phyloP scores from a whole-genome alignment of 2,888 invertebrate genomes.

The Lutraria lutraria region DNA sequence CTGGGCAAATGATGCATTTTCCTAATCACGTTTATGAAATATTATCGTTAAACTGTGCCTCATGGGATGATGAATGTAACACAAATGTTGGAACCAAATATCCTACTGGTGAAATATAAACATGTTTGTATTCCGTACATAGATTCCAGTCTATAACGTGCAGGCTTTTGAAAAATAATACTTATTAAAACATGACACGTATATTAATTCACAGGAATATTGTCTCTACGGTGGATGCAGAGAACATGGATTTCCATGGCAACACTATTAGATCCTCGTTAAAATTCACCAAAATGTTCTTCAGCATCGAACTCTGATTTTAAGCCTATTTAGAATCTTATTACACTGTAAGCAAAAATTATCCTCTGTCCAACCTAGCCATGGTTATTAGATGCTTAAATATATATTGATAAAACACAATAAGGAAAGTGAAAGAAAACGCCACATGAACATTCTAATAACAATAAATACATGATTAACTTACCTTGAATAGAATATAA shows the following conservation, averaged over 20 bases:
- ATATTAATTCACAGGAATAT: conserved; percentile 8
- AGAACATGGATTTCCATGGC: background rate
- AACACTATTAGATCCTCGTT: background rate
- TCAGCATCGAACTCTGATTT: background rate
- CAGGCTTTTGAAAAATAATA: conserved; percentile 17
- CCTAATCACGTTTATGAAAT: background rate
- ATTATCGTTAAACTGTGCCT: background rate
- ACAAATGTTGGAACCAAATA: background rate
- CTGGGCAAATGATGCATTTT: background rate
- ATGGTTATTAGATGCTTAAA: too few relatives aligned
- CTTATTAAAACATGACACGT: conserved; percentile 28
- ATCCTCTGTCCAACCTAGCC: too few relatives aligned
- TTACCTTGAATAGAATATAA: too few relatives aligned
- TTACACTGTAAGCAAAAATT: too few relatives aligned
- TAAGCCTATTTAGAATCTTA: too few relatives aligned
- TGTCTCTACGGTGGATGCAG: background rate
- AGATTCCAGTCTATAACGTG: background rate
- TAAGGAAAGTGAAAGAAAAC: too few relatives aligned
- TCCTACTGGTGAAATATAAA: background rate
- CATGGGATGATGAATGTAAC: background rate
- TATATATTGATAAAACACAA: too few relatives aligned
- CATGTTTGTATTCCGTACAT: background rate
- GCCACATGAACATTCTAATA: too few relatives aligned
- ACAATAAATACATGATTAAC: too few relatives aligned
- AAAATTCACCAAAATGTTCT: background rate